Base-by-base conservation (phyloP, 2,888 invertebrate genomes). In the Heliconius cydno region DNA sequence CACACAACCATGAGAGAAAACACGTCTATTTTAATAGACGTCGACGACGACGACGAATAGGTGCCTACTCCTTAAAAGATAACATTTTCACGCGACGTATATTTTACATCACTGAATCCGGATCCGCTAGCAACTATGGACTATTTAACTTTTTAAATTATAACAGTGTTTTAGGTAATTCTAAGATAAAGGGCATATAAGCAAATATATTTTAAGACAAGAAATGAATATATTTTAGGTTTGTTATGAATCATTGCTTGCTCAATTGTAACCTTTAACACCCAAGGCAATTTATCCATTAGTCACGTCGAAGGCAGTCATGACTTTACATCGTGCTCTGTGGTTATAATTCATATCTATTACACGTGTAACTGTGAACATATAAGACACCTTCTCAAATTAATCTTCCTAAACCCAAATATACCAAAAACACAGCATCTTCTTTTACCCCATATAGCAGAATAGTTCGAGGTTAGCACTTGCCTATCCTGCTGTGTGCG, bases 211-310 rank as follows among this genome's bases (percentile, higher is more conserved):
- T n/a, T 60, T 10, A 12, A 60, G 3, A 60, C n/a, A n/a, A 57
- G 7, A 13, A 38, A 60, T 75, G 10, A 19, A 9, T 41, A 65
- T 28, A 25, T 65, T 41, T 65, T 41, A 65, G 19, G 63, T 66
- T 65, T 70, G 13, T 38, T 70, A 67, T 77, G 71, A 77, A 77
- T 77, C 77, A 76, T 34, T 80, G 78, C 52, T 79, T 79, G 63
- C 76, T 74, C 66, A 80, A 75, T 66, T 25, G 57, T 76, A 76
- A 80, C 80, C 80, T 78, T 80, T 80, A 71, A 63, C 65, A 78
- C 66, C 13, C 52, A 78, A 74, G 57, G 71, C 41, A 60, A 63
- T 78, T 76, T 63, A 71, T 28, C 78, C 68, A 76, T 77, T 68
- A 77, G 77, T 80, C 80, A 77, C 70, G 72, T 72, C 19, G 41